phyloP scores from a whole-genome alignment of 1,140 invertebrate genomes.

The Nylanderia fulva region DNA sequence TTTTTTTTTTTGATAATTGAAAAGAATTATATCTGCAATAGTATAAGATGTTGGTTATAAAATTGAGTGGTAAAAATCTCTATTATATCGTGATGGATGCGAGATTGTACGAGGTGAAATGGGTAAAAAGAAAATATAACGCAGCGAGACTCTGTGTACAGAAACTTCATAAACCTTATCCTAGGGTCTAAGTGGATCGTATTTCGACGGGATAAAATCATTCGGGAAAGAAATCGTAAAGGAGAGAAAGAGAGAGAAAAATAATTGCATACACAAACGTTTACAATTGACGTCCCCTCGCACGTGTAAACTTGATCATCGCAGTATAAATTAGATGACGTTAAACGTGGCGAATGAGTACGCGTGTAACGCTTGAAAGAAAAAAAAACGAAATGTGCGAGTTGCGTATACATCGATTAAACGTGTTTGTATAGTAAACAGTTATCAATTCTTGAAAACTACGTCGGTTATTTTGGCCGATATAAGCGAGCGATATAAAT shows the following conservation, averaged over 20 bases:
- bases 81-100: slow-evolving; percentile 17
- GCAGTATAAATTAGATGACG: slow-evolving; percentile 17
- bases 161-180: neutral
- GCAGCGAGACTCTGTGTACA: neutral
- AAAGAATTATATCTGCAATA: neutral
- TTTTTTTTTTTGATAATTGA: slow-evolving; percentile 11
- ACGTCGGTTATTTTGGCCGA: neutral
- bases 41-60: slow-evolving; percentile 9
- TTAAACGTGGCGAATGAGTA: neutral
- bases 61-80: slow-evolving; percentile 43
- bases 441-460: neutral
- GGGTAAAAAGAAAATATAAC: neutral
- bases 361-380: slow-evolving; percentile 19
- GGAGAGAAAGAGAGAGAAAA: slow-evolving; percentile 7
- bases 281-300: neutral
- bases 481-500: neutral
- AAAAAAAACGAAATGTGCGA: neutral
- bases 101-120: neutral
- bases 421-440: neutral
- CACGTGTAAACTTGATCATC: neutral
- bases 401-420: neutral
- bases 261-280: neutral
- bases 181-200: neutral
- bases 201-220: neutral
- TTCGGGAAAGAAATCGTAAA: neutral